Evolutionary conservation across 2,113 vertebrate species (phyloP), one percentile per base, ranked within the genome.

Genomic region (Mormyrus iriodes): DNA sequence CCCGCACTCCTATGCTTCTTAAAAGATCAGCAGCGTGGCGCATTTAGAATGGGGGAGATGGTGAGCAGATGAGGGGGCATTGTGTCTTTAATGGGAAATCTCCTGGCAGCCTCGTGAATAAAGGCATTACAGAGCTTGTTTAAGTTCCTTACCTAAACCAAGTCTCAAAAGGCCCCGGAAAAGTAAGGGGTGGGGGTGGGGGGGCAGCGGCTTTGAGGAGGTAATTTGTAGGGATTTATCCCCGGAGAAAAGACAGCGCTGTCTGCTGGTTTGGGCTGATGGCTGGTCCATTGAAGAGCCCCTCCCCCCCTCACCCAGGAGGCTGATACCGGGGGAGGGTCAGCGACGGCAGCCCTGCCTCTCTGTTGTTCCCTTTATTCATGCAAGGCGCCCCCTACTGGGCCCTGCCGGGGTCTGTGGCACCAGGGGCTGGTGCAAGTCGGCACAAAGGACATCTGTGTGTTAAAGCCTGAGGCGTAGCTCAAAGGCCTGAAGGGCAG

Each of bases 371-470:
- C 90, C 87, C 89, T 90, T 91, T 91, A 93, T 92, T 93, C 90
- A 91, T 90, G 91, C 90, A 89, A 90, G 91, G 69, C 91, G 83
- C 92, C 55, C 90, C 91, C 88, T 86, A 92, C 91, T 89, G 89
- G 35, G 46, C n/a, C 39, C 42, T n/a, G 44, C 44, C 44, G 21
- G 8, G 69, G 58, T 19, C 13, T 21, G 76, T 2, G 31, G 3
- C 10, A 48, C 83, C 44, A 4, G 39, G 24, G 42, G 42, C 83
- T 96, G 93, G 95, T 91, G 93, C 94, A 93, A 94, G 93, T 92
- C 93, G 49, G 69, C 89, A 93, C 92, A 93, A 94, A 95, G 94
- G 95, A 96, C 95, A 96, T 96, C 96, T 96, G 95, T 96, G 95
- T 96, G 94, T 94, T 94, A 95, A 93, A 46, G 79, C 79, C 79